phyloP scores from a whole-genome alignment of 2,888 invertebrate genomes.

The Syrphus vitripennis region DNA sequence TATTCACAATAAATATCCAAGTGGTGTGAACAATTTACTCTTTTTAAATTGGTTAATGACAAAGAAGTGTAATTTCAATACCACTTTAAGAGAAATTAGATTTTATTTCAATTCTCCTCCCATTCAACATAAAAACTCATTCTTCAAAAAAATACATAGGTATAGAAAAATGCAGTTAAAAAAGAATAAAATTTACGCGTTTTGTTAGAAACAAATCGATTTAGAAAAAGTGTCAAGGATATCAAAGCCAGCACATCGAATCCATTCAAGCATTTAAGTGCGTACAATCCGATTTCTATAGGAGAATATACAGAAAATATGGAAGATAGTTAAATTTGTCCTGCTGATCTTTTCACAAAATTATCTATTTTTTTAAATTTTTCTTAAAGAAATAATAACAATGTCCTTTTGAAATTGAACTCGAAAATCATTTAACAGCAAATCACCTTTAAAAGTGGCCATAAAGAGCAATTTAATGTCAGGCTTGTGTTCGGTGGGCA shows the following conservation, averaged over 20 bases:
- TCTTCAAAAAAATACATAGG: conserved; percentile 14
- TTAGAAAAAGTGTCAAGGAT: conserved; percentile 63
- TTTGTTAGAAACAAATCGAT: conserved; percentile 64
- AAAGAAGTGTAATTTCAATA: conserved; percentile 46
- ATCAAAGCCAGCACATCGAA: conserved; percentile 65
- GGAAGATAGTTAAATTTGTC: conserved; percentile 61
- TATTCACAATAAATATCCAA: conserved; percentile 20
- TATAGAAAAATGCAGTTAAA: not conserved
- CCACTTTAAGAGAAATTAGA: conserved; percentile 23
- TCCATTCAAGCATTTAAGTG: conserved; percentile 59
- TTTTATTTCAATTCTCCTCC: not conserved
- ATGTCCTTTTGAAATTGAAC: conserved; percentile 53
- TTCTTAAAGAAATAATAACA: conserved; percentile 39
- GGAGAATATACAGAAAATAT: not conserved
- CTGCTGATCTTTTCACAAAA: conserved; percentile 62
- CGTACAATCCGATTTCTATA: not conserved
- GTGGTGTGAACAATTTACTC: conserved; percentile 18
- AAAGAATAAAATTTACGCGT: conserved; percentile 47
- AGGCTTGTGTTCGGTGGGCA: conserved; percentile 61
- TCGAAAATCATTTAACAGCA: conserved; percentile 72
- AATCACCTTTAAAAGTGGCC: conserved; percentile 73
- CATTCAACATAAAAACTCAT: conserved; percentile 13
- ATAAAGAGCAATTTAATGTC: conserved; percentile 73
- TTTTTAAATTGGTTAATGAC: conserved; percentile 39
- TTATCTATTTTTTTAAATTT: conserved; percentile 21